Conservation (phyloP, 2,113 vertebrate species). For the Bagarius yarrelli region DNA sequence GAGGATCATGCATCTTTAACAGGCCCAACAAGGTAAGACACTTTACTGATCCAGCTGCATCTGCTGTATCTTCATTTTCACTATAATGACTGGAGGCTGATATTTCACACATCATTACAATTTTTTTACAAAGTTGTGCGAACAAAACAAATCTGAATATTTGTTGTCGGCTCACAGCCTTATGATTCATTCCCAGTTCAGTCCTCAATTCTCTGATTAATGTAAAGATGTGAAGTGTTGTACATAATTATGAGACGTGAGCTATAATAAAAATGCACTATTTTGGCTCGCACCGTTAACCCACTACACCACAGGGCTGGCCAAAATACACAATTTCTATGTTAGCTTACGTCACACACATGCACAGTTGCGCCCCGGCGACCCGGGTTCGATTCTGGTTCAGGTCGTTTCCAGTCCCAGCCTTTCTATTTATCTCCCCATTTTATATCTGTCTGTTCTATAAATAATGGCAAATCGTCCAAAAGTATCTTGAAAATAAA, state of each 20-base stretch:
- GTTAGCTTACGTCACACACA: too few relatives aligned
- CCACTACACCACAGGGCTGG: too few relatives aligned
- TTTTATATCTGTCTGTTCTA: too few relatives aligned
- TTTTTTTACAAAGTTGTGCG: not conserved
- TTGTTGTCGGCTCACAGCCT: not conserved
- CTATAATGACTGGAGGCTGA: not conserved
- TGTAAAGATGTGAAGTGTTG: not conserved
- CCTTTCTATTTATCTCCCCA: too few relatives aligned
- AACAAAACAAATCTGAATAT: not conserved
- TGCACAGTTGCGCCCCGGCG: too few relatives aligned
- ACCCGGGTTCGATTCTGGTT: too few relatives aligned
- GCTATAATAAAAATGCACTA: not conserved
- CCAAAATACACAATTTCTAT: too few relatives aligned
- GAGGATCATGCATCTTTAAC: constrained; percentile 95
- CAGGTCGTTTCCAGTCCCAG: too few relatives aligned
- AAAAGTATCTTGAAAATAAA: too few relatives aligned
- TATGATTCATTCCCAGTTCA: not conserved
- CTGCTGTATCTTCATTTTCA: not conserved
- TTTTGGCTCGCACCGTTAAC: too few relatives aligned
- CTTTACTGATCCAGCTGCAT: not conserved
- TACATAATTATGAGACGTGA: not conserved
- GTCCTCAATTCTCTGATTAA: not conserved
- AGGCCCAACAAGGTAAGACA: constrained; percentile 86
- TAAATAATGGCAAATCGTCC: too few relatives aligned
- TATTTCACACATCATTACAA: constrained; percentile 1